Evolutionary conservation across 2,888 invertebrate species (phyloP), one percentile per base, ranked within the genome.

Genomic region (Augochlorella aurata): DNA sequence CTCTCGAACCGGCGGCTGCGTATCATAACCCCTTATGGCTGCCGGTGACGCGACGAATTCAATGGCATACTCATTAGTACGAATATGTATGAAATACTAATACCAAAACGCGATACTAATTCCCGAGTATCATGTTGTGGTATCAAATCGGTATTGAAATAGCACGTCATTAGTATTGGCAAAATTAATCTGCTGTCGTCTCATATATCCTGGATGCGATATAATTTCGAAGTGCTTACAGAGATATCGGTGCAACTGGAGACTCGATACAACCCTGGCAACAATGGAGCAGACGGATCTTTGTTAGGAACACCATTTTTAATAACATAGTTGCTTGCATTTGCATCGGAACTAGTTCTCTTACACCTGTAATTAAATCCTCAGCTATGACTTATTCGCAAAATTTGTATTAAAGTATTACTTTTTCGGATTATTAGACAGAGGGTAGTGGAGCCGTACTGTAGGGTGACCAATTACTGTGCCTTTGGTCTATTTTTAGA

Each of bases 11-110:
- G 58, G 24, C 58, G 24, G 58, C 24, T 58, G 24, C 7, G 38
- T 38, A 5, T 38, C 24, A 24, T 24, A 24, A 14, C 24, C 24
- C 21, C 58, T 58, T 58, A 58, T 24, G 24, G 24, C 24, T 58
- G 58, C 21, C 24, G 24, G 21, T 24, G 58, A 14, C 24, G 24
- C 14, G 58, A 58, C 58, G n/a, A 58, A 24, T 58, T 58, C 58
- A 58, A 58, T 58, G 58, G 58, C 58, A 58, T 58, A 24, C 58
- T 58, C 58, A 58, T 58, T 58, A 58, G 58, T 58, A 58, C 24
- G 58, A 58, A 58, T 58, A 58, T n/a, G 58, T 58, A 58, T 24
- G 58, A 58, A 58, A 58, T 58, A 54, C 38, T 38, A 38, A 38
- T 38, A 38, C 38, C 38, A 38, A 38, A 38, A 21, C 54, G 54